These are phyloP conservation scores for Anhinga anhinga DNA, from an alignment of 2,113 vertebrate genomes.

Conservation along the genomic window DNA sequence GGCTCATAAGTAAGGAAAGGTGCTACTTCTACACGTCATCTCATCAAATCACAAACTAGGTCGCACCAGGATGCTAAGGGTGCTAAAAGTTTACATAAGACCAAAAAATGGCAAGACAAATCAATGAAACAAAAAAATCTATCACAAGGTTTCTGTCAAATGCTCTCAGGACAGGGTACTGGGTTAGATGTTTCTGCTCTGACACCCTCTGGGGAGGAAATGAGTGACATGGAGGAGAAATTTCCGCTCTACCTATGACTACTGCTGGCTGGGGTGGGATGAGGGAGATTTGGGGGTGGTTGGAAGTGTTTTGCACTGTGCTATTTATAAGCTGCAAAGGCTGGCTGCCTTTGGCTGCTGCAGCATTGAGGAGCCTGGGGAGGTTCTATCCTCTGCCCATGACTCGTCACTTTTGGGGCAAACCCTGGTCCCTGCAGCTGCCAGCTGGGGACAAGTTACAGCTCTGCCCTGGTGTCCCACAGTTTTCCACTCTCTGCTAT, in stretches of 20 bases:
- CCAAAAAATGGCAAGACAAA: background rate
- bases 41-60: background rate
- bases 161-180: background rate
- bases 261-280: too few relatives aligned
- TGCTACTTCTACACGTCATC: background rate
- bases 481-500: background rate
- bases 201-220: background rate
- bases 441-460: background rate
- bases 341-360: background rate
- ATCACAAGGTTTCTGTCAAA: background rate
- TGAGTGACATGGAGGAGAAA: background rate
- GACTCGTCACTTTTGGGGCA: background rate
- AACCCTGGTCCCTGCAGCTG: background rate
- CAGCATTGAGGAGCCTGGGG: background rate
- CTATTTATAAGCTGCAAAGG: background rate
- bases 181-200: background rate
- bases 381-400: background rate
- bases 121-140: background rate
- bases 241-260: background rate
- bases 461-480: background rate
- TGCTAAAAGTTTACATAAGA: background rate
- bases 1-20: background rate
- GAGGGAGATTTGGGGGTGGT: background rate
- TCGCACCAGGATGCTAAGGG: background rate
- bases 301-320: rapidly evolving